Percentiles rank a stretch among this genome's conserved stretches.
Evolutionary conservation across 2,797 vertebrate genomes (phyloP).

Genomic region (Coracias cyanogaster): DNA sequence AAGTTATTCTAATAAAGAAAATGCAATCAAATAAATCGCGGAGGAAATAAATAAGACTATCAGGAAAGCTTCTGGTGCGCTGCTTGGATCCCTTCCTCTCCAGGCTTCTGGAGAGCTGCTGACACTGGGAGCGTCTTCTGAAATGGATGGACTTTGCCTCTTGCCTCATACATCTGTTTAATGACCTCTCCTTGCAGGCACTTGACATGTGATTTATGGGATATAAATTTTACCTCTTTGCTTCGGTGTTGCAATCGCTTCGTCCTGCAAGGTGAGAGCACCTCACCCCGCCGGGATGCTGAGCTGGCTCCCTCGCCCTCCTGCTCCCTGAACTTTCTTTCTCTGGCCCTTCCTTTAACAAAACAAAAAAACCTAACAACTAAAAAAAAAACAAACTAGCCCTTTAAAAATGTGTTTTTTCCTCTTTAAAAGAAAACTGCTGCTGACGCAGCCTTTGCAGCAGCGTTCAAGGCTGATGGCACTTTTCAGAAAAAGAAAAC

Average conservation of each 20-base stretch:
- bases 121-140: constrained; percentile 40
- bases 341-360: constrained; percentile 20
- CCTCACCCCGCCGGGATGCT: not conserved
- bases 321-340: not conserved
- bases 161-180: constrained; percentile 71
- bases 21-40: not conserved
- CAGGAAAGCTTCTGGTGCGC: not conserved
- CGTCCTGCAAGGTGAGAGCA: constrained; percentile 41
- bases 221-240: constrained; percentile 45
- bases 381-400: not conserved
- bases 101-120: constrained; percentile 51
- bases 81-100: not conserved
- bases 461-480: constrained; percentile 4
- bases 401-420: constrained; percentile 53
- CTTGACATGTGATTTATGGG: constrained; percentile 55
- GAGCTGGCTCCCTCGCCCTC: not conserved
- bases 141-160: constrained; percentile 69
- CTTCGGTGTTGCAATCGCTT: not conserved
- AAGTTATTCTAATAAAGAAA: constrained; percentile 7
- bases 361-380: too few relatives aligned
- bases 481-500: constrained; percentile 17
- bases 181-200: constrained; percentile 66
- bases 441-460: constrained; percentile 35
- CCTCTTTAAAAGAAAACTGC: constrained; percentile 27
- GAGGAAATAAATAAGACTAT: constrained; percentile 3